These are phyloP conservation scores for Campoplex capitator DNA, from an alignment of 2,888 invertebrate genomes.

Conservation along the genomic window DNA sequence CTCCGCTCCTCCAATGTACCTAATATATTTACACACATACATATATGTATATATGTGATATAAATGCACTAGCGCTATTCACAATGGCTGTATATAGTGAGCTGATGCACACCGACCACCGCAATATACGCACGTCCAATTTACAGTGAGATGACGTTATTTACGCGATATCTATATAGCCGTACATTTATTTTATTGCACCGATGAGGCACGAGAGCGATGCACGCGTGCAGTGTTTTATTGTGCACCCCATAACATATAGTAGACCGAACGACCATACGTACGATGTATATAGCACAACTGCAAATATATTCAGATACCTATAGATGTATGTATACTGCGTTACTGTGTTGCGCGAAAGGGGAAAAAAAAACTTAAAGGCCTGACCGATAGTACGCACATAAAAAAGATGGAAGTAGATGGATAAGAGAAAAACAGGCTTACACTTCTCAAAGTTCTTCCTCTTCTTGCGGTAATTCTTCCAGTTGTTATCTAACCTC, in stretches of 20 bases:
- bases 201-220: conserved; percentile 57
- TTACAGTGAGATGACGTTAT: conserved; percentile 67
- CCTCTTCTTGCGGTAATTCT: conserved; percentile 21
- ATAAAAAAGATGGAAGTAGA: conserved; percentile 46
- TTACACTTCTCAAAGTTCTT: conserved; percentile 10
- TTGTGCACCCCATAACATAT: conserved; percentile 45
- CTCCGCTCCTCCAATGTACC: conserved; percentile 4
- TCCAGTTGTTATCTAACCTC: conserved; percentile 73
- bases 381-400: conserved; percentile 46
- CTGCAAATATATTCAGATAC: neutral
- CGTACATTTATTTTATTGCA: conserved; percentile 70
- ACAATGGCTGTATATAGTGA: conserved; percentile 12
- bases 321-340: neutral
- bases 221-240: conserved; percentile 58
- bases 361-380: conserved; percentile 22
- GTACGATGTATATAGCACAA: conserved; percentile 17
- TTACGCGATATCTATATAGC: conserved; percentile 70
- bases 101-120: conserved; percentile 26
- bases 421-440: conserved; percentile 37
- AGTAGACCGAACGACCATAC: conserved; percentile 29
- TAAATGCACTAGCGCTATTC: neutral
- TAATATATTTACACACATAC: neutral
- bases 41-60: conserved; percentile 7
- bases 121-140: conserved; percentile 63
- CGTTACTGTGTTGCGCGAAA: conserved; percentile 3